Evolutionary conservation across 2,113 vertebrate species (phyloP), one percentile per base, ranked within the genome.

Genomic region (Clinocottus analis): DNA sequence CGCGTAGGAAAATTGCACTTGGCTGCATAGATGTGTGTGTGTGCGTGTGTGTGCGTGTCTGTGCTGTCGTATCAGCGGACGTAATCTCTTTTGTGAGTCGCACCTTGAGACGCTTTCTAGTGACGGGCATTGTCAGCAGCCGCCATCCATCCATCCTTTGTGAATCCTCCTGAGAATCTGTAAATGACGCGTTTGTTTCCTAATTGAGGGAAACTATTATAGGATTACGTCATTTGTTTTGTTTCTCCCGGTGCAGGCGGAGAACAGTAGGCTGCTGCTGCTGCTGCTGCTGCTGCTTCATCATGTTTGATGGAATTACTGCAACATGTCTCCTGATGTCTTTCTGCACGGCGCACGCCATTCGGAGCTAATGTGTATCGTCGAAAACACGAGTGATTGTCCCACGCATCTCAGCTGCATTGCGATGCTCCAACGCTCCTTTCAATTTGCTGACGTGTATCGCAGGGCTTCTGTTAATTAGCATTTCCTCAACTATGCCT

Each of bases 381-480:
- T 31, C 29, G n/a, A 25, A 72, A 31, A 59, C 49, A 19, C 51
- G 21, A 63, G 60, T 39, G 14, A 55, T 7, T 37, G 9, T 19
- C 3, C n/a, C 53, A 64, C 39, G 45, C 43, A 12, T 17, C 25
- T 62, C 17, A 35, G 41, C 25, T 60, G 41, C 16, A 59, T 43
- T 53, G 43, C 4, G 4, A 27, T 37, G 14, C 6, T 67, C 29
- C 33, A 58, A 73, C 6, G 37, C 67, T 12, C 66, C 47, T 67
- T 68, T 56, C 45, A 76, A 23, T 79, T 35, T 37, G 41, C 61
- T 14, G 56, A 70, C n/a, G 74, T 69, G 43, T 58, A 64, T 68
- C 39, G 63, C 23, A 33, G 35, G 19, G 51, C 41, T 66, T 74
- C 33, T 80, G 72, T 60, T 77, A 77, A 82, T 37, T 72, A 79